Evolutionary conservation across 2,888 invertebrate genomes (phyloP).

Genomic region (Cosmopolites sordidus): DNA sequence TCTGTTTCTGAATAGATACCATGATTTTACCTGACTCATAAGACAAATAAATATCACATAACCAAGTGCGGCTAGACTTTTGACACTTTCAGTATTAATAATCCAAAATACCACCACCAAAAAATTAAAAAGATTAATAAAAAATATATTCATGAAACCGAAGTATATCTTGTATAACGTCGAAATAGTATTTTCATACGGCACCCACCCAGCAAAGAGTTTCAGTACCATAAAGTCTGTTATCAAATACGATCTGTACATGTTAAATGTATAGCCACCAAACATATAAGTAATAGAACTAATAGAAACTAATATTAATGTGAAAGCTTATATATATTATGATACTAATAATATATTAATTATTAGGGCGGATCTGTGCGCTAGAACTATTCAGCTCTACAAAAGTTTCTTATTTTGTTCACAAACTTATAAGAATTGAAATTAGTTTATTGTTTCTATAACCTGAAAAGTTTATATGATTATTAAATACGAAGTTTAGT

Average conservation of each 20-base stretch:
- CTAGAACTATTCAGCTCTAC: too few species aligned
- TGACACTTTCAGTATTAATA: conserved; percentile 2
- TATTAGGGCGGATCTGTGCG: too few species aligned
- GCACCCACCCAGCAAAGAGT: conserved; percentile 16
- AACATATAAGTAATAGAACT: too few species aligned
- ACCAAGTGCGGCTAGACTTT: conserved; percentile 10
- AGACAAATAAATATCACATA: conserved; percentile 15
- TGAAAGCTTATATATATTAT: too few species aligned
- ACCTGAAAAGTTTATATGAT: too few species aligned
- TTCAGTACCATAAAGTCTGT: conserved; percentile 3
- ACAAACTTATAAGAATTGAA: too few species aligned
- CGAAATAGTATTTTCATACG: conserved; percentile 2
- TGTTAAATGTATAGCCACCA: too few species aligned
- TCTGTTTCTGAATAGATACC: conserved; percentile 14
- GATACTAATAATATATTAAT: too few species aligned
- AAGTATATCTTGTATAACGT: conserved; percentile 11
- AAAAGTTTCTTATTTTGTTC: too few species aligned
- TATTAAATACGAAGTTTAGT: too few species aligned
- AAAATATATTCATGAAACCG: conserved; percentile 12
- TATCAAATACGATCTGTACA: conserved; percentile 5
- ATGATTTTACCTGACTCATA: conserved; percentile 14
- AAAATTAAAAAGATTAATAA: conserved; percentile 11
- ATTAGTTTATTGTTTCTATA: too few species aligned
- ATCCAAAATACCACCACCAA: conserved; percentile 5
- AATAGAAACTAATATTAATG: too few species aligned